Percentiles rank a stretch among this genome's conserved stretches.
phyloP scores from a whole-genome alignment of 2,113 vertebrate genomes.

The Eublepharis macularius region DNA sequence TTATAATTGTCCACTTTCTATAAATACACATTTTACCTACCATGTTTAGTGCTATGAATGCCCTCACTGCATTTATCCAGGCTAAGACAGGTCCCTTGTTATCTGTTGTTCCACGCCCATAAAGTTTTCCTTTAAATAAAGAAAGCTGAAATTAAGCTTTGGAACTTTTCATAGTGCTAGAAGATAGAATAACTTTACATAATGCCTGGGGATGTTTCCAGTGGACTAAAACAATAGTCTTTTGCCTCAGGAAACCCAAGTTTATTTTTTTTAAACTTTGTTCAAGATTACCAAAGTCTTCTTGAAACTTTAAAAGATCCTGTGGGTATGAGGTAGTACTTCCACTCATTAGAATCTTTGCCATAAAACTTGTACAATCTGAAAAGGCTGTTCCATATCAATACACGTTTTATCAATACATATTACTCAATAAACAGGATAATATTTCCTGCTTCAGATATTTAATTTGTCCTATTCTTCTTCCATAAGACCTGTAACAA shows the following conservation, averaged over 20 bases:
- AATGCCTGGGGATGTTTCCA: neutral
- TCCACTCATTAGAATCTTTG: too few species aligned
- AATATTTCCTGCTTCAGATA: too few species aligned
- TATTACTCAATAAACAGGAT: too few species aligned
- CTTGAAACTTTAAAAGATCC: neutral
- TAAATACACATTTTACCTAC: conserved; percentile 53
- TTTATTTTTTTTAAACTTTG: neutral
- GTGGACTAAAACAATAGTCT: neutral
- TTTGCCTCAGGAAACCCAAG: neutral
- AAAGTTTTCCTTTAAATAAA: conserved; percentile 77
- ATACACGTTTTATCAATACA: too few species aligned
- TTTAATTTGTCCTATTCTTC: too few species aligned
- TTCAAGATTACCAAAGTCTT: neutral
- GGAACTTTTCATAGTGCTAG: neutral
- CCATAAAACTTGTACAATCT: too few species aligned
- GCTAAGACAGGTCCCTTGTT: conserved; percentile 83
- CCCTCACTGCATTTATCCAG: conserved; percentile 76
- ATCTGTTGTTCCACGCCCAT: conserved; percentile 78
- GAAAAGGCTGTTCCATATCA: too few species aligned
- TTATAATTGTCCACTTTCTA: neutral
- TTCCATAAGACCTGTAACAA: neutral
- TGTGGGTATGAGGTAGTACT: too few species aligned
- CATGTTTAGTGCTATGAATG: conserved; percentile 69
- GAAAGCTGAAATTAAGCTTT: conserved; percentile 12
- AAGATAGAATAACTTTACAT: neutral